Percentiles rank a stretch among this genome's conserved stretches.
phyloP scores from a whole-genome alignment of 1,140 invertebrate species.

The Elymnias hypermnestra region DNA sequence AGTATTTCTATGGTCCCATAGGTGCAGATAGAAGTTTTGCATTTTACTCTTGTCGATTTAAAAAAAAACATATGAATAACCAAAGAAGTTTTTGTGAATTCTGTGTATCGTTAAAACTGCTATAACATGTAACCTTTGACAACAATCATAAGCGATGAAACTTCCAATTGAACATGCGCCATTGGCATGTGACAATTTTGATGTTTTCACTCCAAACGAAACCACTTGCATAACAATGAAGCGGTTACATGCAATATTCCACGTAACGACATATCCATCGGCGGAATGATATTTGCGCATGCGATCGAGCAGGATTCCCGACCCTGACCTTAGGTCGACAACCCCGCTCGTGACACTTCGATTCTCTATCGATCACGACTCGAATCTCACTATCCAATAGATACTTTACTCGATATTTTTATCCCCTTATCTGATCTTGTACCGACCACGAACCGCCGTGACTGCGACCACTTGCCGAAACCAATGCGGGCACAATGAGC shows the following conservation, averaged over 20 bases:
- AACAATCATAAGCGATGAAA: too few relatives aligned
- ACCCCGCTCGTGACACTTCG: slow-evolving; percentile 71
- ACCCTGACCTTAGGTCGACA: slow-evolving; percentile 63
- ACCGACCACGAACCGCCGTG: slow-evolving; percentile 47
- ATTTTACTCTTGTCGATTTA: too few relatives aligned
- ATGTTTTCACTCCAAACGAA: background rate
- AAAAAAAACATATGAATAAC: too few relatives aligned
- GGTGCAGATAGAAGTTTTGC: too few relatives aligned
- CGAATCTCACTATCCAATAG: slow-evolving; percentile 57
- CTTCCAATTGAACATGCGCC: background rate
- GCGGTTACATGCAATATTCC: slow-evolving; percentile 60
- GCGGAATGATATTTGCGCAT: slow-evolving; percentile 63
- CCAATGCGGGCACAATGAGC: slow-evolving; percentile 47
- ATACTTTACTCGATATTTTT: slow-evolving; percentile 66
- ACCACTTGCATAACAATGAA: slow-evolving; percentile 64
- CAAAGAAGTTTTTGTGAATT: too few relatives aligned
- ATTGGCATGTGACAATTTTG: background rate
- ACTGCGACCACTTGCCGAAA: slow-evolving; percentile 49
- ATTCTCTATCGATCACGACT: slow-evolving; percentile 73
- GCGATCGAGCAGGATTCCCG: slow-evolving; percentile 51
- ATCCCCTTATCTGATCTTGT: slow-evolving; percentile 61
- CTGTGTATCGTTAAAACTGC: too few relatives aligned
- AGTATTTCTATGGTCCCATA: too few relatives aligned
- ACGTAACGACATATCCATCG: slow-evolving; percentile 62
- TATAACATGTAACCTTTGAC: too few relatives aligned